Percentiles rank a stretch among this genome's conserved stretches.
These are phyloP conservation scores for Maniola jurtina DNA, from an alignment of 1,140 invertebrate genomes.

Conservation along the genomic window DNA sequence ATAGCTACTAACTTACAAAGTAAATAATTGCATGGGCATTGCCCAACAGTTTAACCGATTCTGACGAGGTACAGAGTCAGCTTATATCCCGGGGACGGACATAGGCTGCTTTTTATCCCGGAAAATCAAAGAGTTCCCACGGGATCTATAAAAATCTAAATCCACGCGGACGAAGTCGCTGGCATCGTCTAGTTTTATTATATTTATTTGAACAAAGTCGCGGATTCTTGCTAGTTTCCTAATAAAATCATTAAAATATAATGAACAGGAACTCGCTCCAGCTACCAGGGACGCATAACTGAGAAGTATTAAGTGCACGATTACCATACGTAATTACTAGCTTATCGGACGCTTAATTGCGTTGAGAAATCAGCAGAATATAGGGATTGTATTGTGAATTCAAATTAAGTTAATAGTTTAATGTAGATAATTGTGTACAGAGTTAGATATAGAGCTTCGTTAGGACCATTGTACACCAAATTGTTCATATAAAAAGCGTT, in stretches of 20 bases:
- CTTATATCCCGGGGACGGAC: too few relatives aligned
- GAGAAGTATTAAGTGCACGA: conserved; percentile 59
- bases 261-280: conserved; percentile 23
- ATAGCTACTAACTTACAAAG: too few relatives aligned
- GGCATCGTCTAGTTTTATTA: background rate
- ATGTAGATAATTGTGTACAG: conserved; percentile 1
- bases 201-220: background rate
- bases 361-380: conserved; percentile 53
- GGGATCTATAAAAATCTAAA: too few relatives aligned
- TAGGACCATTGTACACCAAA: background rate
- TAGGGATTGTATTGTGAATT: conserved; percentile 30
- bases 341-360: conserved; percentile 67
- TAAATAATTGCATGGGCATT: too few relatives aligned
- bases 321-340: conserved; percentile 70
- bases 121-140: too few relatives aligned
- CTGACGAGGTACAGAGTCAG: too few relatives aligned
- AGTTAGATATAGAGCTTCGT: conserved; percentile 1
- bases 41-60: too few relatives aligned
- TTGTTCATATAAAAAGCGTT: background rate
- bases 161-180: too few relatives aligned
- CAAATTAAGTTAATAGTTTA: conserved; percentile 18
- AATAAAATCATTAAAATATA: conserved; percentile 28
- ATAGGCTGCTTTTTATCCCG: too few relatives aligned
- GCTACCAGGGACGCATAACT: conserved; percentile 42
- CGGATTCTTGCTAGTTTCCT: background rate